Evolutionary conservation across 2,888 invertebrate species (phyloP).

Genomic region (Eretmocerus hayati): DNA sequence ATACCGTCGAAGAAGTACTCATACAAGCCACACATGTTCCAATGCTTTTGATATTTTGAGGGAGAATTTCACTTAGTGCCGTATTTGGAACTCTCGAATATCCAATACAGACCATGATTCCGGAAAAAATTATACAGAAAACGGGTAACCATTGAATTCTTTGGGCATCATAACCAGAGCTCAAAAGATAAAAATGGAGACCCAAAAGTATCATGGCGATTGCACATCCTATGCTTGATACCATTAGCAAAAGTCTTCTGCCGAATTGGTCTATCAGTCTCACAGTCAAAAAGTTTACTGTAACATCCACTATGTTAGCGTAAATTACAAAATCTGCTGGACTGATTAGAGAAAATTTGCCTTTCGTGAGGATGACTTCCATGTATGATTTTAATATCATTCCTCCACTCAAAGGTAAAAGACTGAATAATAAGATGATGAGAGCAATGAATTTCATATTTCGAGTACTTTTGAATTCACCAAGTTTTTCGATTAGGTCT

Average conservation of each 20-base stretch:
- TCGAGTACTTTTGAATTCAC: conserved; percentile 8
- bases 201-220: conserved; percentile 27
- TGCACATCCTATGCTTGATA: conserved; percentile 23
- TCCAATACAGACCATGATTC: conserved; percentile 11
- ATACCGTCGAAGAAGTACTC: conserved; percentile 18
- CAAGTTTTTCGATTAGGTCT: conserved; percentile 2
- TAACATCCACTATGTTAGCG: conserved; percentile 19
- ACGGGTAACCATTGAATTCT: conserved; percentile 30
- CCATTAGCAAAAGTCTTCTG: conserved; percentile 19
- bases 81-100: conserved; percentile 21
- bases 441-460: conserved; percentile 22
- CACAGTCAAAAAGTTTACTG: conserved; percentile 7
- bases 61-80: conserved; percentile 24
- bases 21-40: conserved; percentile 20
- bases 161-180: conserved; percentile 17
- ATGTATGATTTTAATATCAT: conserved; percentile 29
- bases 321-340: conserved; percentile 30
- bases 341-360: conserved; percentile 25
- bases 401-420: conserved; percentile 32
- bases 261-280: conserved; percentile 25
- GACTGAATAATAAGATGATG: conserved; percentile 26
- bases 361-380: conserved; percentile 29
- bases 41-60: conserved; percentile 23
- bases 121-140: conserved; percentile 25
- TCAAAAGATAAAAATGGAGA: conserved; percentile 28